phyloP scores from a whole-genome alignment of 2,797 vertebrate genomes.

The Mionectes olivaceus region DNA sequence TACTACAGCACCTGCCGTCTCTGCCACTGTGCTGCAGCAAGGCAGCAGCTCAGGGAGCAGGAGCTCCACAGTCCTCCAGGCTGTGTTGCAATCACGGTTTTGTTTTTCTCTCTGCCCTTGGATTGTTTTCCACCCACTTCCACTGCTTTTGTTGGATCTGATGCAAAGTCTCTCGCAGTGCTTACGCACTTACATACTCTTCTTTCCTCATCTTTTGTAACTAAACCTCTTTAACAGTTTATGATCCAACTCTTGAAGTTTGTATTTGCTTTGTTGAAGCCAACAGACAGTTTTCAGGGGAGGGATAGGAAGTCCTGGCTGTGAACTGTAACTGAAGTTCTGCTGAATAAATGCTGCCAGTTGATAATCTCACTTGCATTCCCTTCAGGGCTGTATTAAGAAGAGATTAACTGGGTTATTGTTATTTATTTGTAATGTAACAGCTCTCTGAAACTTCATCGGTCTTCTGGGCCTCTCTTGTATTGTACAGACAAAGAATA shows the following conservation, averaged over 20 bases:
- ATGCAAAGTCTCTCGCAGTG: not conserved
- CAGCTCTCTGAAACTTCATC: not conserved
- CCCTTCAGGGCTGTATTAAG: constrained; percentile 36
- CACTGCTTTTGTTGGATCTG: constrained; percentile 41
- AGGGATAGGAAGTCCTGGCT: not conserved
- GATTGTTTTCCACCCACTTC: constrained; percentile 14
- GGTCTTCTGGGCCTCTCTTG: not conserved
- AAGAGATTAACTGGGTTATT: constrained; percentile 53
- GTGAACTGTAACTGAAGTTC: not conserved
- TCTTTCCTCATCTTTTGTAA: not conserved
- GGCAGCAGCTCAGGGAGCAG: not conserved
- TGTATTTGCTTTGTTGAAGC: not conserved
- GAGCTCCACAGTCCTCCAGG: not conserved
- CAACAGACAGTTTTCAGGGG: not conserved
- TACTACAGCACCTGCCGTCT: not conserved
- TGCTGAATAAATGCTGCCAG: not conserved
- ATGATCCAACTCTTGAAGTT: not conserved
- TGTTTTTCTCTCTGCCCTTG: not conserved
- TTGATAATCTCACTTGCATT: constrained; percentile 30
- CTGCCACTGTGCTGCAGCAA: not conserved
- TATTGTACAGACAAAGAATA: constrained; percentile 49
- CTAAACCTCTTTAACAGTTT: constrained; percentile 2
- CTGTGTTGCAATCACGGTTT: not conserved
- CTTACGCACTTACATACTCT: not conserved
- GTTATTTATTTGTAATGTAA: constrained; percentile 46